Percentiles rank a stretch among this genome's conserved stretches.
Conservation (phyloP, 2,888 invertebrate genomes). For the Chymomyza procnemis region DNA sequence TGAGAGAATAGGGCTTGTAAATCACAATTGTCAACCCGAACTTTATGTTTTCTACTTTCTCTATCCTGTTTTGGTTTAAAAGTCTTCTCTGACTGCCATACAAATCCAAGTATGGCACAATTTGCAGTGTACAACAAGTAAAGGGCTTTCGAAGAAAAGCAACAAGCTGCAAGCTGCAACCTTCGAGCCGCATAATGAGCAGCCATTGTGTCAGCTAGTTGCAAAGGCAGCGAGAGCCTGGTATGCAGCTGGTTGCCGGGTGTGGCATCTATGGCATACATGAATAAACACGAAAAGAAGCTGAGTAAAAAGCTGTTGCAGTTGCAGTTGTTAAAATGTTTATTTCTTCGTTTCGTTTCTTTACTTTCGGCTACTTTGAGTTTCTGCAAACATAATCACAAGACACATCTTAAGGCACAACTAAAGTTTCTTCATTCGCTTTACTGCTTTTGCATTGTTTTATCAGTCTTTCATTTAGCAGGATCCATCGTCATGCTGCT, state of each 20-base stretch:
- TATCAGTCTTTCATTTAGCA: not conserved
- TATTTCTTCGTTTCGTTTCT: slow-evolving; percentile 13
- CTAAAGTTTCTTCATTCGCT: not conserved
- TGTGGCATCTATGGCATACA: slow-evolving; percentile 29
- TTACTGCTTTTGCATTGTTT: not conserved
- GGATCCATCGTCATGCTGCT: not conserved
- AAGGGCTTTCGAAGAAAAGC: not conserved
- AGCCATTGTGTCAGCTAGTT: slow-evolving; percentile 61
- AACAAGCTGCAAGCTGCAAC: slow-evolving; percentile 38
- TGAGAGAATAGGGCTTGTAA: too few relatives aligned
- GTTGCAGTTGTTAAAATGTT: slow-evolving; percentile 20
- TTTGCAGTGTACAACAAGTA: not conserved
- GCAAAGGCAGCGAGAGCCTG: not conserved
- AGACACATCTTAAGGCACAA: not conserved
- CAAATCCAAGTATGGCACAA: not conserved
- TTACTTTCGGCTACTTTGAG: slow-evolving; percentile 5
- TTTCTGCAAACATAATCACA: not conserved
- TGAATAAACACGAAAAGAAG: slow-evolving; percentile 56
- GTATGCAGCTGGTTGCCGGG: slow-evolving; percentile 6
- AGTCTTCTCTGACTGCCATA: not conserved
- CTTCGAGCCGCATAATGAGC: slow-evolving; percentile 58
- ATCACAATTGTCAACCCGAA: too few relatives aligned
- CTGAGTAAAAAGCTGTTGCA: slow-evolving; percentile 4
- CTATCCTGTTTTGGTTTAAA: too few relatives aligned
- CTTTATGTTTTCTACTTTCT: too few relatives aligned